These are phyloP conservation scores for Ciconia maguari DNA, from an alignment of 2,113 vertebrate species.

Conservation along the genomic window DNA sequence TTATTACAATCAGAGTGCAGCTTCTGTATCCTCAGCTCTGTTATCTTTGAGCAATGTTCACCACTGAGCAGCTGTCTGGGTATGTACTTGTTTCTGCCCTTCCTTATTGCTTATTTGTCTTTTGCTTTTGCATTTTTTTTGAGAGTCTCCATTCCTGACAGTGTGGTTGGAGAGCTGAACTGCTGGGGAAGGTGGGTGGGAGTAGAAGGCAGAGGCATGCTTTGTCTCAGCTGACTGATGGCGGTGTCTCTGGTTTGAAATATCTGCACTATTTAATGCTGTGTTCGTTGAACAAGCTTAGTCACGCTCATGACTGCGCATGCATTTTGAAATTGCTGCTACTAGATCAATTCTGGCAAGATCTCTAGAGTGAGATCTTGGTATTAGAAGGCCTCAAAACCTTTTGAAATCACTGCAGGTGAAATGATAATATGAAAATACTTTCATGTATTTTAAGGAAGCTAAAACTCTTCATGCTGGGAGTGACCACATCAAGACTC, in stretches of 20 bases:
- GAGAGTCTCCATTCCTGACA: not conserved
- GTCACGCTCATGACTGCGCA: fast-evolving
- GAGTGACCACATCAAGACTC: not conserved
- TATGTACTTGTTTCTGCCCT: not conserved
- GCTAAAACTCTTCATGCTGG: not conserved
- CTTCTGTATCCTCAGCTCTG: not conserved
- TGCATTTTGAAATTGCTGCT: not conserved
- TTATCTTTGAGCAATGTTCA: not conserved
- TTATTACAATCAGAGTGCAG: not conserved
- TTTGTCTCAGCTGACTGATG: not conserved
- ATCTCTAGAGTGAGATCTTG: not conserved
- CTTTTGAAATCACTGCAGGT: not conserved
- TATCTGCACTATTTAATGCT: not conserved
- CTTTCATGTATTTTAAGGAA: not conserved
- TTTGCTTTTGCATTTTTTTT: not conserved
- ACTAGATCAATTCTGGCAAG: not conserved
- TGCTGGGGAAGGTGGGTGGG: not conserved
- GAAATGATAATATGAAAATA: not conserved
- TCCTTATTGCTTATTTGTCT: not conserved
- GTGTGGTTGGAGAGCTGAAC: not conserved
- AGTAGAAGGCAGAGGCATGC: not conserved
- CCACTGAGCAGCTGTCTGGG: not conserved
- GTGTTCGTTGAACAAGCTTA: not conserved
- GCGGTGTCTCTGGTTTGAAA: not conserved
- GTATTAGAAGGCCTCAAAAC: not conserved